phyloP scores from a whole-genome alignment of 2,113 vertebrate species.

The Seriola dumerili region DNA sequence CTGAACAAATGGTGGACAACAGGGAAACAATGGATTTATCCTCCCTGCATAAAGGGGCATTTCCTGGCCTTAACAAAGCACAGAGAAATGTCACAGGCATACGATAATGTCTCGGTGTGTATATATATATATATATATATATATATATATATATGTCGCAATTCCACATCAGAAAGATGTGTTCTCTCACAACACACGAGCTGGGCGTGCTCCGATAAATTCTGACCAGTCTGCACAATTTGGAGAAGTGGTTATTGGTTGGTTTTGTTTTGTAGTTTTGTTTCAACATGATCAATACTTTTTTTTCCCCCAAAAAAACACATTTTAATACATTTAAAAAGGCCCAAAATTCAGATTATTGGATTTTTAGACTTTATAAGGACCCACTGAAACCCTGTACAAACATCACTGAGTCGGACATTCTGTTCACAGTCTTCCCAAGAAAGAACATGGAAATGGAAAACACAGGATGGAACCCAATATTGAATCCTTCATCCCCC shows the following conservation, averaged over 20 bases:
- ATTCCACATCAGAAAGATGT: background rate
- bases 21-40: background rate
- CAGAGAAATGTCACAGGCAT: background rate
- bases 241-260: no score
- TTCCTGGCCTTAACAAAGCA: background rate
- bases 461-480: slow-evolving; percentile 38
- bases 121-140: no score
- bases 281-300: no score
- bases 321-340: no score
- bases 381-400: no score
- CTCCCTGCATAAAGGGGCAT: background rate
- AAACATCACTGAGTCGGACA: slow-evolving; percentile 2
- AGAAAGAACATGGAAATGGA: slow-evolving; percentile 13
- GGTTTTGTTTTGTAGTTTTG: no score
- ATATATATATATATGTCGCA: background rate
- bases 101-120: background rate
- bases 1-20: background rate
- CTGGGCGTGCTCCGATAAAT: no score
- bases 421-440: slow-evolving; percentile 9
- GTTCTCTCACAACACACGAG: no score
- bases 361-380: no score
- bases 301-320: no score
- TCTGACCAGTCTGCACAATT: no score
- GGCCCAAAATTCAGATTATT: no score
- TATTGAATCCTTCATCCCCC: slow-evolving; percentile 32